Conservation (phyloP, 2,797 vertebrate species). For the Enteromius fasciolatus region DNA sequence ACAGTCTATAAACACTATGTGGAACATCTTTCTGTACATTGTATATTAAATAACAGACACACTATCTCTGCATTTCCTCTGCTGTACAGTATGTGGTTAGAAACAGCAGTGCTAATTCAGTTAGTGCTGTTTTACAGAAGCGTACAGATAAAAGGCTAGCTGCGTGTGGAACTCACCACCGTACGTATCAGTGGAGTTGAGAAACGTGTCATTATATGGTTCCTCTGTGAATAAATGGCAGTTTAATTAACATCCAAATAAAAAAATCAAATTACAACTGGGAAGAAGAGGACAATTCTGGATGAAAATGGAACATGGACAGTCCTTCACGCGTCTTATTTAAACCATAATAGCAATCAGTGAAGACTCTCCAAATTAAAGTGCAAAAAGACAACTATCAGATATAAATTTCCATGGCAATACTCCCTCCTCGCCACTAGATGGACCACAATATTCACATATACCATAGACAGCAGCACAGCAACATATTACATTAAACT, state of each 20-base stretch:
- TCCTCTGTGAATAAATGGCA: constrained; percentile 90
- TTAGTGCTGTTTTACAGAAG: constrained; percentile 43
- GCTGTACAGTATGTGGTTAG: constrained; percentile 33
- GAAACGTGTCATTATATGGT: constrained; percentile 87
- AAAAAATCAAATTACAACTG: background rate
- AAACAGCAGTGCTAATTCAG: constrained; percentile 26
- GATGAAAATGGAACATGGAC: background rate
- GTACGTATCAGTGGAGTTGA: constrained; percentile 88
- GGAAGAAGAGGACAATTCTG: background rate
- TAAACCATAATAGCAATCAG: background rate
- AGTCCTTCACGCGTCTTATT: background rate
- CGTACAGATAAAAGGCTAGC: constrained; percentile 21
- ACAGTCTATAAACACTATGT: background rate
- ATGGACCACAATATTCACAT: constrained; percentile 43
- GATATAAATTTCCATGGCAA: background rate
- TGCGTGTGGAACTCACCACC: constrained; percentile 87
- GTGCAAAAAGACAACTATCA: background rate
- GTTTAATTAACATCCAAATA: constrained; percentile 13
- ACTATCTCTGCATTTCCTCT: constrained; percentile 8
- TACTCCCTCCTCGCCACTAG: constrained; percentile 39
- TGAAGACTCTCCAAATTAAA: background rate
- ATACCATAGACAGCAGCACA: background rate
- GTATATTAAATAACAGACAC: constrained; percentile 9
- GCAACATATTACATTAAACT: background rate
- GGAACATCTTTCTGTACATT: background rate